Evolutionary conservation across 2,113 vertebrate species (phyloP), one percentile per base, ranked within the genome.

Genomic region (Lycaon pictus): DNA sequence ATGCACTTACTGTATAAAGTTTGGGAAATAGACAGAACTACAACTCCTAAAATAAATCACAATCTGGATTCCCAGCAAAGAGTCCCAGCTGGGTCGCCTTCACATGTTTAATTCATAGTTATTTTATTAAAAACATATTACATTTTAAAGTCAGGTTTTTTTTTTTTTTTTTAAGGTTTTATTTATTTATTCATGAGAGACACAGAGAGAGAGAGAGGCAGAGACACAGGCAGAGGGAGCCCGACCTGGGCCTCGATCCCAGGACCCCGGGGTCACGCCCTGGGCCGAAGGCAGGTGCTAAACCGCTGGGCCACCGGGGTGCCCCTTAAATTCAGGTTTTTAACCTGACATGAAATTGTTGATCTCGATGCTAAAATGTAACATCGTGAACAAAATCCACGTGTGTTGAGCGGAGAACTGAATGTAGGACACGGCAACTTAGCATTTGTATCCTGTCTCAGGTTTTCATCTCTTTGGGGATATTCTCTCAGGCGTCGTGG

Each of bases 11-110:
- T 84, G 55, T 35, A 79, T 51, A 72, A 13, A 32, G 0, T 72
- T 93, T 77, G 29, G 17, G 89, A 95, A 87, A 10, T 62, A 19
- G 35, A 53, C 37, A 94, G 53, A 93, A 85, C 56, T 82, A 62
- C 1, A 76, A n/a, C 17, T 32, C 12, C 27, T 48, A 67, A 89
- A 90, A 79, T 74, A 19, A 89, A 65, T 51, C 32, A 56, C 19
- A 48, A 37, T 22, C 20, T 74, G 79, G 85, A 89, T 82, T 65
- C 62, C 5, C 62, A 63, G 56, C 8, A 74, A 35, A 53, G 79
- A 25, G 55, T 53, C 37, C 67, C 67, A 69, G 48, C 1, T 51
- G 51, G 53, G 1, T 89, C 74, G 53, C 7, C 25, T 69, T 91
- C 74, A 48, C 32, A 19, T 74, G 20, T 56, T 93, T 81, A 37